These are phyloP conservation scores for Rhodophaea formosa DNA, from an alignment of 2,888 invertebrate species.

Conservation along the genomic window DNA sequence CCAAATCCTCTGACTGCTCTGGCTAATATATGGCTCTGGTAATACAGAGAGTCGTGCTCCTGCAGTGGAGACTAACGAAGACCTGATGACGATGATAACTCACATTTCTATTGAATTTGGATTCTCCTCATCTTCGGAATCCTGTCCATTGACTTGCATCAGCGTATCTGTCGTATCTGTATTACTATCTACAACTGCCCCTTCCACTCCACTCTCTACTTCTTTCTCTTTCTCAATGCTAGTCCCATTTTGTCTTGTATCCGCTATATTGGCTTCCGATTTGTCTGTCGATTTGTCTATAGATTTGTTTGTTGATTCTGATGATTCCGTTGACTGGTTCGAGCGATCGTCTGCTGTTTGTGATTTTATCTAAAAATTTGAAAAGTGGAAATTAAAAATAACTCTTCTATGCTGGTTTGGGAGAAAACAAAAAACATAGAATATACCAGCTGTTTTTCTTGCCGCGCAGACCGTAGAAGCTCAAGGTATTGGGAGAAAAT, in stretches of 20 bases:
- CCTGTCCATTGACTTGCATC: background rate
- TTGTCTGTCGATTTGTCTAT: background rate
- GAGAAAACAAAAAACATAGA: no score
- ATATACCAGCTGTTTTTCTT: no score
- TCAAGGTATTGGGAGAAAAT: no score
- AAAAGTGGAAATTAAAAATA: no score
- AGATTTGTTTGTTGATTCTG: background rate
- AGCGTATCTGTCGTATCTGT: background rate
- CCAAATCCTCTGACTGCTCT: no score
- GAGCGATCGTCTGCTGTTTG: background rate
- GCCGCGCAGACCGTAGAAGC: no score
- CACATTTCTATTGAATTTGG: slow-evolving; percentile 19
- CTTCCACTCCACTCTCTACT: background rate
- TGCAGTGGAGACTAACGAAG: no score
- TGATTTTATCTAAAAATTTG: background rate
- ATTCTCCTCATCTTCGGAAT: background rate
- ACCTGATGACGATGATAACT: slow-evolving; percentile 9
- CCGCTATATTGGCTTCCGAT: background rate
- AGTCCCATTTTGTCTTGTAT: background rate
- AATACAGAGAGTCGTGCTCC: no score
- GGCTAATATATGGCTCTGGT: no score
- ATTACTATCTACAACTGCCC: background rate
- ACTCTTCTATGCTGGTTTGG: no score
- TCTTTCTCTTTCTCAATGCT: background rate
- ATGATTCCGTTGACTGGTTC: background rate